A percentile compares a stretch with the other conserved stretches of the same genome.
Conservation (phyloP, 2,888 invertebrate species). For the Mesorhabditis spiculigera region DNA sequence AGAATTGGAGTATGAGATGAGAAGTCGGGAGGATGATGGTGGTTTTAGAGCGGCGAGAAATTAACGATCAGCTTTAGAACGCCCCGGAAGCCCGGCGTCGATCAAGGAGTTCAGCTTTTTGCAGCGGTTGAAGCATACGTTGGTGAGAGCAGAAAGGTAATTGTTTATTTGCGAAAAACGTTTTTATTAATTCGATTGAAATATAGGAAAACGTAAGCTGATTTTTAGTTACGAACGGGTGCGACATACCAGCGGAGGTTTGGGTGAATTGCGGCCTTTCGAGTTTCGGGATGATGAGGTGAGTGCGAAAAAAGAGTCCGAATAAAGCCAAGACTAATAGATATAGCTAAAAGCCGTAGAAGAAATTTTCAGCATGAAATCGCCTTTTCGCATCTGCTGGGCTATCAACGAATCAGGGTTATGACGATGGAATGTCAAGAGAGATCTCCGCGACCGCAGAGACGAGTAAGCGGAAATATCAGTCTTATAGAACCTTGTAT, state of each 20-base stretch:
- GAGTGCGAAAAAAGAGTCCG: neutral
- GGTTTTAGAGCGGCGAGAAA: neutral
- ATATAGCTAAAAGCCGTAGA: neutral
- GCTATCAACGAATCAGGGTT: neutral
- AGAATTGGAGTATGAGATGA: neutral
- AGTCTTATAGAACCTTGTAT: neutral
- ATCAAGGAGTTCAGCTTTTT: constrained; percentile 1
- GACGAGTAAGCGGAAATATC: neutral
- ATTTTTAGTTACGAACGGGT: constrained; percentile 3
- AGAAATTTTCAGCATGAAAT: neutral
- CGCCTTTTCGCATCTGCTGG: neutral
- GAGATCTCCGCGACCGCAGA: neutral
- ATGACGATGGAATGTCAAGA: neutral
- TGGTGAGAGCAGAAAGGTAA: constrained; percentile 2
- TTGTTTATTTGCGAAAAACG: too few species aligned
- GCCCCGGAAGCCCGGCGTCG: neutral
- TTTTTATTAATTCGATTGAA: neutral
- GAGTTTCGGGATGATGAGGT: neutral
- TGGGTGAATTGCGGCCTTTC: constrained; percentile 2
- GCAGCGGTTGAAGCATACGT: constrained; percentile 4
- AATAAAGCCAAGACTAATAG: too few species aligned
- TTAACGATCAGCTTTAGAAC: neutral
- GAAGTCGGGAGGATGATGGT: neutral
- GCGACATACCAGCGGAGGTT: neutral
- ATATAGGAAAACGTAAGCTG: neutral